Evolutionary conservation across 2,888 invertebrate genomes (phyloP).

Genomic region (Patella depressa): DNA sequence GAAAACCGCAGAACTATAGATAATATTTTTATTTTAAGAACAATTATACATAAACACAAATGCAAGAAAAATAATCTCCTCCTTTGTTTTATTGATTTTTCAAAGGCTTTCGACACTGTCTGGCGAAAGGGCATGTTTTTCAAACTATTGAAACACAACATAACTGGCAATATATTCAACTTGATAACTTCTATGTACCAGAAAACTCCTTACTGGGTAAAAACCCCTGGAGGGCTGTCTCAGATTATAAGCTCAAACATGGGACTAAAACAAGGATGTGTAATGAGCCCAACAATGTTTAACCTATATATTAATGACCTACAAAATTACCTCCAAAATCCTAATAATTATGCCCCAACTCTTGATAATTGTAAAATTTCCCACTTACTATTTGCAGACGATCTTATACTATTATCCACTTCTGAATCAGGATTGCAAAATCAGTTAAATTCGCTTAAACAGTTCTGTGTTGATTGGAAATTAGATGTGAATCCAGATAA

Average conservation of each 20-base stretch:
- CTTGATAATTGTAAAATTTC: background rate
- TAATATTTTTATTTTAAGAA: background rate
- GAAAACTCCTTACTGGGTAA: background rate
- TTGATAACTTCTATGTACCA: background rate
- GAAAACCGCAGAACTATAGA: background rate
- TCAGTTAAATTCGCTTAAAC: background rate
- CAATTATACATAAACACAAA: background rate
- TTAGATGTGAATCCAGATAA: too few species aligned
- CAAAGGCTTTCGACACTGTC: background rate
- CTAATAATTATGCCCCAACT: background rate
- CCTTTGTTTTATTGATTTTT: background rate
- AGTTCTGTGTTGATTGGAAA: too few species aligned
- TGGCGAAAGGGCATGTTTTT: background rate
- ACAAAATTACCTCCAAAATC: background rate
- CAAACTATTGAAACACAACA: background rate
- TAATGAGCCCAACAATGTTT: background rate
- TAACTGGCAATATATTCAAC: background rate
- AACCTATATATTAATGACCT: background rate
- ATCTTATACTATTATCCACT: background rate
- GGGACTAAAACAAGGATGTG: background rate
- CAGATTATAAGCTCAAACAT: background rate
- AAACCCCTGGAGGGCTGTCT: background rate
- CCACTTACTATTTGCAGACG: conserved; percentile 2
- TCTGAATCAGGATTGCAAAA: background rate
- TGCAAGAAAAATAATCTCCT: background rate